These are phyloP conservation scores for Antitype chi DNA, from an alignment of 2,888 invertebrate species.

Conservation along the genomic window DNA sequence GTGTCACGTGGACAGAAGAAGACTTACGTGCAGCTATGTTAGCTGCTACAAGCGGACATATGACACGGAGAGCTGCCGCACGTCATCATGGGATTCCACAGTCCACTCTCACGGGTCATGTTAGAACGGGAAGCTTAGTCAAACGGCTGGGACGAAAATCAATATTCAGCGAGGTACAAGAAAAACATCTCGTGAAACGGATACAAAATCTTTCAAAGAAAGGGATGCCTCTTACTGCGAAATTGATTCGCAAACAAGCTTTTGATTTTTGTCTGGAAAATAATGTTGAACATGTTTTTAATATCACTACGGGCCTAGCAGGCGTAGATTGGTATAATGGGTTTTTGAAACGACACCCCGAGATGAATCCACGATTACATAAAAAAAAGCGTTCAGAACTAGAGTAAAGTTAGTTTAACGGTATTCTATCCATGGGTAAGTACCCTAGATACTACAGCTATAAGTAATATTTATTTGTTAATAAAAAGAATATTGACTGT, in stretches of 20 bases:
- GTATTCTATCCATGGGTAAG: no score
- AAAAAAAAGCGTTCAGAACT: no score
- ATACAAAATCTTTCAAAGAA: background rate
- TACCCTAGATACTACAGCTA: no score
- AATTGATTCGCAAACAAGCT: slow-evolving; percentile 17
- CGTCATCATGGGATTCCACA: slow-evolving; percentile 5
- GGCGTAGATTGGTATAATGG: background rate
- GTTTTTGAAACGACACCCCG: slow-evolving; percentile 26
- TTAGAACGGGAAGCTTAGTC: background rate
- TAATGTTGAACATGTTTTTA: slow-evolving; percentile 20
- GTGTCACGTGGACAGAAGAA: slow-evolving; percentile 1
- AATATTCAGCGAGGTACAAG: background rate
- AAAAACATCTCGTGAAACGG: slow-evolving; percentile 2
- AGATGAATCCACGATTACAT: background rate
- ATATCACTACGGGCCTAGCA: slow-evolving; percentile 18
- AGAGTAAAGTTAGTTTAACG: no score
- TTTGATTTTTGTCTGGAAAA: slow-evolving; percentile 30
- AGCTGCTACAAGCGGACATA: background rate
- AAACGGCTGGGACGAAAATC: background rate
- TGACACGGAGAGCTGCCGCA: slow-evolving; percentile 10
- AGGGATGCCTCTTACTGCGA: background rate
- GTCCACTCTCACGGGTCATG: background rate
- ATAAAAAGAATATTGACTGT: no score
- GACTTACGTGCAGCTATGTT: slow-evolving; percentile 13
- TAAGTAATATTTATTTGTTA: background rate